Conservation (phyloP, 2,888 invertebrate species). For the Dryobota labecula region DNA sequence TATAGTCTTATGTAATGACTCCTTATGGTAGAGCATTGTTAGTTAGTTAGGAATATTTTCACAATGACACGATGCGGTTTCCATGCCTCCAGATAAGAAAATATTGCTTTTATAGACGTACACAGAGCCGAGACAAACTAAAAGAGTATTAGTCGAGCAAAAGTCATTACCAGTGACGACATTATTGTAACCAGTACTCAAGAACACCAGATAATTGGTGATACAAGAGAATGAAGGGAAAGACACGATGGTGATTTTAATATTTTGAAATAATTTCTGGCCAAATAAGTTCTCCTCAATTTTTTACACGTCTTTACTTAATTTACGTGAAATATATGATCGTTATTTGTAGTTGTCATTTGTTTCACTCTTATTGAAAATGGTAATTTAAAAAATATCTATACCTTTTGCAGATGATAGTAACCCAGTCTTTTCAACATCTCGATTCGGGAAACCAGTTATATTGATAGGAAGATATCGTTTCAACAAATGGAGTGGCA, state of each 20-base stretch:
- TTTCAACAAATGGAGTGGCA: conserved; percentile 65
- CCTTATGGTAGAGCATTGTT: background rate
- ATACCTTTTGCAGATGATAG: conserved; percentile 32
- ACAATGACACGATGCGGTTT: background rate
- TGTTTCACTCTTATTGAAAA: background rate
- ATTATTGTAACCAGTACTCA: background rate
- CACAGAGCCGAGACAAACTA: background rate
- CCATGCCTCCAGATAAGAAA: conserved; percentile 2
- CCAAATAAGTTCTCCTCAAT: background rate
- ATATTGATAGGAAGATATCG: conserved; percentile 66
- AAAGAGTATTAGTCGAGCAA: background rate
- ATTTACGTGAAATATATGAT: background rate
- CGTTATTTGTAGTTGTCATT: background rate
- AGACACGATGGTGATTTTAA: background rate
- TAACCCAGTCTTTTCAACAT: conserved; percentile 54
- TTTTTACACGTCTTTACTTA: background rate
- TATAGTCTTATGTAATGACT: background rate
- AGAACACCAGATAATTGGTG: conserved; percentile 13
- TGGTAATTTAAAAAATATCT: background rate
- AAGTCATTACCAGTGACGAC: background rate
- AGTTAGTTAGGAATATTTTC: conserved; percentile 14
- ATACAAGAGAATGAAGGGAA: background rate
- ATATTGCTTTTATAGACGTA: conserved; percentile 6
- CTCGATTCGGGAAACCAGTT: conserved; percentile 74
- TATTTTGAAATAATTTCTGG: background rate